These are phyloP conservation scores for Melanostigma gelatinosum DNA, from an alignment of 2,113 vertebrate genomes.

Conservation along the genomic window DNA sequence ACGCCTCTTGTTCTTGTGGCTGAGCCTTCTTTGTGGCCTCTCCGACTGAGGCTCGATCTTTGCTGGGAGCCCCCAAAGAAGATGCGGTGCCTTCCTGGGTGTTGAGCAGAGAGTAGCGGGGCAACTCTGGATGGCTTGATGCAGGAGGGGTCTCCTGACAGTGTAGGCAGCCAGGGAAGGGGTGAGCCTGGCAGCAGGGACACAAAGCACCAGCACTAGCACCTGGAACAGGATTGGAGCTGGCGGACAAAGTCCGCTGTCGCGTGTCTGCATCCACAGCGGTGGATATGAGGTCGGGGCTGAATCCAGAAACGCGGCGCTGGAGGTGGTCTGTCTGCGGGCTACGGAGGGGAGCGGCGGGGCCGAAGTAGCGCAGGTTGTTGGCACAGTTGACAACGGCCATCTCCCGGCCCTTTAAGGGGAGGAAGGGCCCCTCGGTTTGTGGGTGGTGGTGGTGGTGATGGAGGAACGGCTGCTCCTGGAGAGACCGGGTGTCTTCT, in stretches of 20 bases:
- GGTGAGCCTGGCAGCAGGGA: slow-evolving; percentile 87
- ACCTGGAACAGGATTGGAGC: slow-evolving; percentile 51
- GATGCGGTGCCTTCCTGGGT: slow-evolving; percentile 69
- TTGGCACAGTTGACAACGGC: slow-evolving; percentile 93
- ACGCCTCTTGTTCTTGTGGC: slow-evolving; percentile 74
- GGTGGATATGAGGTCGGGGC: slow-evolving; percentile 93
- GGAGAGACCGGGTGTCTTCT: slow-evolving; percentile 79
- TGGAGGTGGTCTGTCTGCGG: slow-evolving; percentile 95
- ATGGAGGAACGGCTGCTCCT: slow-evolving; percentile 71
- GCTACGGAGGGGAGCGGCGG: slow-evolving; percentile 93
- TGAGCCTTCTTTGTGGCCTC: slow-evolving; percentile 63
- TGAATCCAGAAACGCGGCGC: slow-evolving; percentile 88
- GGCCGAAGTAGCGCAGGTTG: slow-evolving; percentile 96
- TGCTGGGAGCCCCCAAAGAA: slow-evolving; percentile 55
- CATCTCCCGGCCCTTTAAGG: slow-evolving; percentile 83
- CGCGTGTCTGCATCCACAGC: slow-evolving; percentile 87
- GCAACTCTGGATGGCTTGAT: slow-evolving; percentile 77
- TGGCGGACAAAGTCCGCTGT: slow-evolving; percentile 73
- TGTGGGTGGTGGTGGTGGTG: slow-evolving; percentile 78
- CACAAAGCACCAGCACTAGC: slow-evolving; percentile 75
- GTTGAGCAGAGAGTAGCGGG: slow-evolving; percentile 72
- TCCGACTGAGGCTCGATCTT: slow-evolving; percentile 59
- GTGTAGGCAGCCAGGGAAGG: slow-evolving; percentile 86
- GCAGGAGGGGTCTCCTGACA: slow-evolving; percentile 82
- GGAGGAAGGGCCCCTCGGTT: slow-evolving; percentile 71